Percentiles rank a stretch among this genome's conserved stretches.
These are phyloP conservation scores for Hippocampus zosterae DNA, from an alignment of 2,113 vertebrate genomes.

Conservation along the genomic window DNA sequence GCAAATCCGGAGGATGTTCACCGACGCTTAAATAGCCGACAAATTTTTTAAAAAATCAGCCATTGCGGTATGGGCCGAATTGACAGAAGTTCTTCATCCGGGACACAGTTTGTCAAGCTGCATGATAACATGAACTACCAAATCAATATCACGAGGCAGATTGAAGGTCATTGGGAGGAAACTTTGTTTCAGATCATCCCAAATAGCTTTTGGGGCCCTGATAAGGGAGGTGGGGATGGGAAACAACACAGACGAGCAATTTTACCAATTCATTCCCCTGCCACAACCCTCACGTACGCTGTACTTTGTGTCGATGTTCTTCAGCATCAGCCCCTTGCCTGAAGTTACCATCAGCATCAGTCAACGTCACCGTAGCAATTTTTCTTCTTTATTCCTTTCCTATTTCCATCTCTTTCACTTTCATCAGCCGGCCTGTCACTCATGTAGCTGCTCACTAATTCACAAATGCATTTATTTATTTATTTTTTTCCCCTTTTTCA, in stretches of 20 bases:
- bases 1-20: constrained; percentile 39
- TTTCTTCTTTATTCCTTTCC: constrained; percentile 39
- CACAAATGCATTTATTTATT: constrained; percentile 29
- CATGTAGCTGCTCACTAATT: constrained; percentile 64
- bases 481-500: constrained; percentile 33
- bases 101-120: background rate
- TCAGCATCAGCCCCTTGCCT: constrained; percentile 36
- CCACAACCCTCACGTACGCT: constrained; percentile 20
- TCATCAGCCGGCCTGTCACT: constrained; percentile 60
- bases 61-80: background rate
- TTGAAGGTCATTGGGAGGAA: constrained; percentile 16
- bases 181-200: constrained; percentile 6
- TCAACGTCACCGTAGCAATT: constrained; percentile 37
- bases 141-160: constrained; percentile 23
- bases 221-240: constrained; percentile 3
- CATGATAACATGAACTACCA: background rate
- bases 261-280: constrained; percentile 41
- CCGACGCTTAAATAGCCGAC: constrained; percentile 26
- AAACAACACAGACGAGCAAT: constrained; percentile 33
- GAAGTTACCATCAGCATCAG: constrained; percentile 43
- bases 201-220: constrained; percentile 16
- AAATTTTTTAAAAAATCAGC: constrained; percentile 14
- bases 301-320: constrained; percentile 44
- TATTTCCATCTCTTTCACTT: constrained; percentile 47
- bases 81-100: background rate